Evolutionary conservation across 2,888 invertebrate genomes (phyloP).

Genomic region (Sesamia inferens): DNA sequence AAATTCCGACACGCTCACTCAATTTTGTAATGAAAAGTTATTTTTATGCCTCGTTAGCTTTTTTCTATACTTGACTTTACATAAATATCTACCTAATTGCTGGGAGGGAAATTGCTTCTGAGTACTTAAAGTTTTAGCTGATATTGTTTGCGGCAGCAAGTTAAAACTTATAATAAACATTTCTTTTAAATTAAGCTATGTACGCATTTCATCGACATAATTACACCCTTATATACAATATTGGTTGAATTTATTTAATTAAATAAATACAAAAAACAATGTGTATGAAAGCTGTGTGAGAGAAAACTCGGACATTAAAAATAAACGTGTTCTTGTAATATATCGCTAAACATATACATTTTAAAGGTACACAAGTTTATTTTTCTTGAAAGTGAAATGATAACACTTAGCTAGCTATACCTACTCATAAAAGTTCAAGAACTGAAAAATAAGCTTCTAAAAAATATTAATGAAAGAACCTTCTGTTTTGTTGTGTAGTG

Average conservation of each 20-base stretch:
- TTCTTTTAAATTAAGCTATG: conserved; percentile 31
- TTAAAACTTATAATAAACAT: conserved; percentile 29
- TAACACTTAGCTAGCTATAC: conserved; percentile 8
- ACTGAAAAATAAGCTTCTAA: conserved; percentile 13
- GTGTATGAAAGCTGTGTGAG: background rate
- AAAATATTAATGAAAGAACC: conserved; percentile 10
- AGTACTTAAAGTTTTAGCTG: conserved; percentile 29
- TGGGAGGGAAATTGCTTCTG: conserved; percentile 45
- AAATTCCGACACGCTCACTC: conserved; percentile 66
- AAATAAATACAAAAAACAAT: background rate
- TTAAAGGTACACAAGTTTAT: conserved; percentile 7
- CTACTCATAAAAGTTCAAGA: background rate
- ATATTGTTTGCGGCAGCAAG: conserved; percentile 49
- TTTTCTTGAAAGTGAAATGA: conserved; percentile 23
- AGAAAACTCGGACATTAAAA: background rate
- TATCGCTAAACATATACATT: background rate
- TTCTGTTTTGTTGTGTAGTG: too few relatives aligned
- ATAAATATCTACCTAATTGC: conserved; percentile 45
- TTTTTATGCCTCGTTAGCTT: conserved; percentile 64
- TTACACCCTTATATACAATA: background rate
- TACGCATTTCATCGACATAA: conserved; percentile 12
- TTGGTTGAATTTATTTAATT: conserved; percentile 5
- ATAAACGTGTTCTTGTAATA: conserved; percentile 4
- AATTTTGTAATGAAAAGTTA: conserved; percentile 65
- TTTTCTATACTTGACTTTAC: conserved; percentile 47